Evolutionary conservation across 2,888 invertebrate genomes (phyloP), one percentile per base, ranked within the genome.

Genomic region (Zootermopsis nevadensis): DNA sequence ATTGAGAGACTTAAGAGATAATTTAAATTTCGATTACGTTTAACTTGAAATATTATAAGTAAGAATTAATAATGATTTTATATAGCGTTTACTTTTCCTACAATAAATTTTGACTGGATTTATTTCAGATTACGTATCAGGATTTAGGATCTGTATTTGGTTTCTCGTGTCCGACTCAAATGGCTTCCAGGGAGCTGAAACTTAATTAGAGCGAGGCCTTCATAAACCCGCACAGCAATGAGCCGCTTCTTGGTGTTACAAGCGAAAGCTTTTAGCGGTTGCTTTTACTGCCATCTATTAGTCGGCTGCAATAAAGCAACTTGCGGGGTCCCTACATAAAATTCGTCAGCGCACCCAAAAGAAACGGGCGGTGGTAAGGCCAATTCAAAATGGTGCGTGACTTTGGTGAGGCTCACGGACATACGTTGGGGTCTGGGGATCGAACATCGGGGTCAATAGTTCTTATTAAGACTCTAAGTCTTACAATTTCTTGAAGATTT

Each of bases 221-320:
- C 38, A 74, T 74, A 74, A 74, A 74, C 35, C 35, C 35, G 33
- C n/a, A 24, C 12, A 38, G 74, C 74, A 38, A n/a, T n/a, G n/a
- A n/a, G 38, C 74, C 38, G 10, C 38, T 74, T 24, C 74, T 33
- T 74, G n/a, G 74, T 74, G 74, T 74, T 74, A 74, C 74, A 74
- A n/a, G 38, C 74, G 35, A 74, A 74, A 74, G 74, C 74, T 74
- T 74, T 74, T 74, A 74, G 74, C 74, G 38, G 74, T 38, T 38
- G n/a, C 35, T 74, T 74, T 74, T 74, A 74, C 38, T 38, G 74
- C 74, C 74, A 74, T 38, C 74, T 74, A 38, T 69, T 69, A 33
- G 31, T 33, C 24, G 19, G 31, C 35, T 42, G 33, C 69, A 69
- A 74, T 74, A 74, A 74, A 74, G 74, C 24, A 74, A n/a, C 74